Base-by-base conservation (phyloP, 2,113 vertebrate species). In the Pelobates fuscus region DNA sequence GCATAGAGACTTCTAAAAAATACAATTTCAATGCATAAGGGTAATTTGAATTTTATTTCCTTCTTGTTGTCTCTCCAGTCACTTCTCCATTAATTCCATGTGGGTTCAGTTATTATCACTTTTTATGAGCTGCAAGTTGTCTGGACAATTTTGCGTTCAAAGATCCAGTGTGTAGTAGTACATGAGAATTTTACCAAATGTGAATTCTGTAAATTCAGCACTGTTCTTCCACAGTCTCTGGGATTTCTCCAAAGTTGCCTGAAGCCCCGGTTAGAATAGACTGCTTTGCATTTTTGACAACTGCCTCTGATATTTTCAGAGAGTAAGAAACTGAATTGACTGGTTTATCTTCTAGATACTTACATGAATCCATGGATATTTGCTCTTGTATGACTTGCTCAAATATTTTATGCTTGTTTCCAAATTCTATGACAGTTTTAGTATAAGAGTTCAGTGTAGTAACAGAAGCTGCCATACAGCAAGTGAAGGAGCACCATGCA, bases 371-470 rank as follows among this genome's bases (percentile, higher is more conserved):
- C 78, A 95, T 89, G 90, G 93, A 94, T 83, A 90, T 94, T 81
- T 95, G 94, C 86, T 96, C 95, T 29, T 94, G 91, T 70, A 95
- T 94, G 74, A 93, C 94, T 88, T 95, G 95, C 89, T 96, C 95
- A 32, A 96, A 97, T 77, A 96, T 91, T 88, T 96, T 98, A 71
- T 95, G 91, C 79, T 98, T 98, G 92, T 98, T 95, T 20, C 95
- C 89, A 89, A 98, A 98, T 90, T 98, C 97, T 32, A 98, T 96
- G 82, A 98, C 96, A 3, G 95, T 98, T 91, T 98, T 98, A 77
- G 96, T 98, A 90, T 98, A 98, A 79, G 97, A 98, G 94, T 98
- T 98, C 85, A 98, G 91, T 17, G 97, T 98, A 86, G 96, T 98
- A 86, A 98, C 95, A 0, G 97, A 98, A 77, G 97, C 97, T 0